Evolutionary conservation across 2,797 vertebrate species (phyloP).

Genomic region (Megalops cyprinoides): DNA sequence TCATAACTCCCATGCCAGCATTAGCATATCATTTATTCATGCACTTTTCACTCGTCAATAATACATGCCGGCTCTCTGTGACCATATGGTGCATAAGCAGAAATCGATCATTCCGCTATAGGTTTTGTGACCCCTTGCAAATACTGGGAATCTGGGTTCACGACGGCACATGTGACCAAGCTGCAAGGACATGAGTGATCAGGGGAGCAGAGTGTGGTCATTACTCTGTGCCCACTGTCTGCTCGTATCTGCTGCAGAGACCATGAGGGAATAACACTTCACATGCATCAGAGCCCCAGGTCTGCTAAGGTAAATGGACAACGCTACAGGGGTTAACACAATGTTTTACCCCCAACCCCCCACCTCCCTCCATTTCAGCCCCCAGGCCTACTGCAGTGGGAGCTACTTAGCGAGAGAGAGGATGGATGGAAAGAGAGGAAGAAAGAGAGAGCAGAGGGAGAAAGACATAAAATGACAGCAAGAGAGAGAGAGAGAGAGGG

Average conservation of each 20-base stretch:
- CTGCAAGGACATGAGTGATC: too few relatives aligned
- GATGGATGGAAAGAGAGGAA: background rate
- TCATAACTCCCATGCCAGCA: conserved; percentile 54
- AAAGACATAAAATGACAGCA: conserved; percentile 53
- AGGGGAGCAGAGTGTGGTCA: background rate
- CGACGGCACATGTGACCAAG: too few relatives aligned
- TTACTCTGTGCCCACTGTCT: conserved; percentile 25
- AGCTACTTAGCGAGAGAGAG: background rate
- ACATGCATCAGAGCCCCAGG: background rate
- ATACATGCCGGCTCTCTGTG: conserved; percentile 37
- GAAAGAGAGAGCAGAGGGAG: conserved; percentile 46
- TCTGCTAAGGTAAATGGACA: conserved; percentile 43
- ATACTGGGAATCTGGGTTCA: too few relatives aligned
- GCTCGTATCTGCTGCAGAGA: conserved; percentile 48
- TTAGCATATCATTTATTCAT: conserved; percentile 50
- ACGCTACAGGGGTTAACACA: conserved; percentile 55
- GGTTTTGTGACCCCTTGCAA: conserved; percentile 16
- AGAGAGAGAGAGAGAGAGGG: conserved; percentile 38
- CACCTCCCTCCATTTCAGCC: background rate
- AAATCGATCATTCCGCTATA: conserved; percentile 3
- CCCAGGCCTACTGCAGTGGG: background rate
- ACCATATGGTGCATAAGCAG: conserved; percentile 16
- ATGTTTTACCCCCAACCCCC: conserved; percentile 57
- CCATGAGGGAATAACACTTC: conserved; percentile 44
- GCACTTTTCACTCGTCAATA: conserved; percentile 51